Evolutionary conservation across 2,797 vertebrate genomes (phyloP).

Genomic region (Lepus oiostolus): DNA sequence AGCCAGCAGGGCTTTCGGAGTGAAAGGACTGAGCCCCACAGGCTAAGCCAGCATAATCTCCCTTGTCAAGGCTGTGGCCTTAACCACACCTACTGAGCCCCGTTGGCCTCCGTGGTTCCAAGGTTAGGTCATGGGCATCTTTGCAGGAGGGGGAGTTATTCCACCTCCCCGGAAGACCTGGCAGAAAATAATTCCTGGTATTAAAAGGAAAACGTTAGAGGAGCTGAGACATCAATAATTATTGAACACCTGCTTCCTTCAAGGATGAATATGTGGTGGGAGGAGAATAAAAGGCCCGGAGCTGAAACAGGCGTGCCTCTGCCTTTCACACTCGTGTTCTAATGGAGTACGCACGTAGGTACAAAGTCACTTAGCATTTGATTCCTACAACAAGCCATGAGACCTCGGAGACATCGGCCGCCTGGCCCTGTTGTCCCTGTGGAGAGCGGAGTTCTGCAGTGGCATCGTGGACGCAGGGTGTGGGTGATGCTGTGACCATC

Average conservation of each 20-base stretch:
- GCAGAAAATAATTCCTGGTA: neutral
- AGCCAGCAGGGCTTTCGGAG: neutral
- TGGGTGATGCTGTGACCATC: neutral
- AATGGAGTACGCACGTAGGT: neutral
- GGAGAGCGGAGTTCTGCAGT: no score
- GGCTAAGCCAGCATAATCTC: no score
- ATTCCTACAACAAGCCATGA: neutral
- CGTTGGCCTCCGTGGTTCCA: neutral
- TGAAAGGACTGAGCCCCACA: no score
- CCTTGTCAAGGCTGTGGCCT: neutral
- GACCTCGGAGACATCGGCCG: neutral
- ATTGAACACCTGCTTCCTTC: neutral
- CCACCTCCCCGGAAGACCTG: rapidly evolving
- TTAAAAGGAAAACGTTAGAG: neutral
- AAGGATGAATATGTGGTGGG: neutral
- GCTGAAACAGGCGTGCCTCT: neutral
- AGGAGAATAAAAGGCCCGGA: neutral
- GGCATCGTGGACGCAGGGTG: neutral
- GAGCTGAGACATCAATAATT: neutral
- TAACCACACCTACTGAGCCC: neutral
- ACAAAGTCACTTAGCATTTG: neutral
- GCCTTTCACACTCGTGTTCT: neutral
- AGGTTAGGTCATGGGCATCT: no score
- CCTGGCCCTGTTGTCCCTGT: no score
- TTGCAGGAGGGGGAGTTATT: rapidly evolving